Evolutionary conservation across 2,797 vertebrate genomes (phyloP), one percentile per base, ranked within the genome.

Genomic region (Hyperoplus lanceolatus): DNA sequence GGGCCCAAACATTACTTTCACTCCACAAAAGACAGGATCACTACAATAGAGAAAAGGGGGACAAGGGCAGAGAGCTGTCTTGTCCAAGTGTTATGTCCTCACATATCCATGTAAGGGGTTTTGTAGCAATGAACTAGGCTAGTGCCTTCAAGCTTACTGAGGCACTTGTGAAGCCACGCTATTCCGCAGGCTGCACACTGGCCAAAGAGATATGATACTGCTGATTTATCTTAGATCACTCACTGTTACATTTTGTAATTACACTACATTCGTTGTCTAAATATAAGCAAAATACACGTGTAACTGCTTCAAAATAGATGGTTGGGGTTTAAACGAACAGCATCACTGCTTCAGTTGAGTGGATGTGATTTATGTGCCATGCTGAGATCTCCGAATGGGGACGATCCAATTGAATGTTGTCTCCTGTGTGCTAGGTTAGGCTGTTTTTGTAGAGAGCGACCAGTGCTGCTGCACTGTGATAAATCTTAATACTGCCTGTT

Each of bases 1-100:
- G 92, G 93, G 90, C 85, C 59, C 69, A 67, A 79, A 86, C 88
- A 89, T 93, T 94, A 91, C 88, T 94, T 92, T 92, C 90, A 90
- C 90, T 90, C 73, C 85, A 90, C 80, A 86, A 92, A 92, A 91
- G 87, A 79, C 85, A 73, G 75, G 63, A 88, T 87, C 72, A 65
- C 70, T 68, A 90, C 89, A 93, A 88, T 83, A 29, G 83, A 84
- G 53, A 74, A 80, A 93, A 88, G 45, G 80, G 86, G 88, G 82
- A 85, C 80, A 81, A 29, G 64, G 77, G 63, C 21, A 75, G 77
- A 77, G 87, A 80, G 79, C 85, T 74, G 77, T 86, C 86, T 87
- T 81, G 75, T 73, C 73, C 70, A 45, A 90, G 70, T 89, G 83
- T 87, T 81, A 77, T 76, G 80, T 91, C 85, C 70, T 90, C 82